A percentile compares a stretch with the other conserved stretches of the same genome.
phyloP scores from a whole-genome alignment of 2,888 invertebrate species.

The Brachylomia viminalis region DNA sequence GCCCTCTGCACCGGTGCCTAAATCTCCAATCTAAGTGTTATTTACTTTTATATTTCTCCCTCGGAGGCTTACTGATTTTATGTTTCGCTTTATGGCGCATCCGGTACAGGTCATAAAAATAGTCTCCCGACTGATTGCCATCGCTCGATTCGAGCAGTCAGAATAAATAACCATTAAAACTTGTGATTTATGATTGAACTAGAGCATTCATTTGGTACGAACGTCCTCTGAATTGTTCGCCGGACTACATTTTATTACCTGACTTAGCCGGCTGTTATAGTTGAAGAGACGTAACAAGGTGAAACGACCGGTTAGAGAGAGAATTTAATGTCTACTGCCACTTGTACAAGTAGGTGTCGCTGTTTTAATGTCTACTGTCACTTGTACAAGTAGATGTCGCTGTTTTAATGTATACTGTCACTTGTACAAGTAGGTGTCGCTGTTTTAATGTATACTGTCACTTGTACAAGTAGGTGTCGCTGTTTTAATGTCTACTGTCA shows the following conservation, averaged over 20 bases:
- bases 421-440: too few relatives aligned
- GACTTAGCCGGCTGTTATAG: slow-evolving; percentile 53
- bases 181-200: slow-evolving; percentile 79
- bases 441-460: too few relatives aligned
- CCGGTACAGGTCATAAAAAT: slow-evolving; percentile 87
- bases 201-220: slow-evolving; percentile 72
- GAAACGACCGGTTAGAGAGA: slow-evolving; percentile 52
- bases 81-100: slow-evolving; percentile 87
- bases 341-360: neutral
- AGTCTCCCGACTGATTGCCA: slow-evolving; percentile 86
- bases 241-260: slow-evolving; percentile 62
- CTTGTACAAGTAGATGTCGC: neutral
- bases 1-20: slow-evolving; percentile 75
- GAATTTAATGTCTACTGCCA: slow-evolving; percentile 27
- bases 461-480: too few relatives aligned
- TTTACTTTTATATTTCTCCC: slow-evolving; percentile 88
- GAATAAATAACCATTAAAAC: slow-evolving; percentile 86
- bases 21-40: slow-evolving; percentile 87
- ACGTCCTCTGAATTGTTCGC: slow-evolving; percentile 66
- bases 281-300: slow-evolving; percentile 50
- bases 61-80: slow-evolving; percentile 87
- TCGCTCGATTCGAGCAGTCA: slow-evolving; percentile 82
- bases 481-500: too few relatives aligned
- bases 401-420: too few relatives aligned
- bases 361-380: too few relatives aligned